Evolutionary conservation across 2,888 invertebrate genomes (phyloP).

Genomic region (Antitype chi): DNA sequence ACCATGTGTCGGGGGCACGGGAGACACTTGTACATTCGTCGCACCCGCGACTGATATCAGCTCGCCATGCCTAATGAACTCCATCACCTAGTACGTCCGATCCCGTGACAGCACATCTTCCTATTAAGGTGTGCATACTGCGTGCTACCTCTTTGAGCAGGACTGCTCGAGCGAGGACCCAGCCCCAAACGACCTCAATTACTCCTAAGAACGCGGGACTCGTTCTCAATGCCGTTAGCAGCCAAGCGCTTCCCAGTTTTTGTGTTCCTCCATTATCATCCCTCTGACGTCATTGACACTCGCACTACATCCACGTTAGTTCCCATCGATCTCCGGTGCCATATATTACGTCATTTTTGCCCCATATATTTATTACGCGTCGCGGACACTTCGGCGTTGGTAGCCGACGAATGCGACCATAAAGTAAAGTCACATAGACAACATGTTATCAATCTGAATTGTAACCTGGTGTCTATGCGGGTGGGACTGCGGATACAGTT

Average conservation of each 20-base stretch:
- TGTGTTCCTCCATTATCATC: conserved; percentile 14
- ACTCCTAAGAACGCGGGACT: not conserved
- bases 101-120: no score
- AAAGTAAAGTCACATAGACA: conserved; percentile 53
- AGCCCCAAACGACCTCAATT: no score
- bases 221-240: not conserved
- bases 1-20: no score
- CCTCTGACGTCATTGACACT: conserved; percentile 8
- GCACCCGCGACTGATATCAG: no score
- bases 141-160: no score
- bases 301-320: conserved; percentile 34
- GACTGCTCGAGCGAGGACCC: no score
- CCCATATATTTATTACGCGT: conserved; percentile 54
- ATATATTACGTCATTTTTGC: conserved; percentile 61
- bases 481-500: conserved; percentile 22
- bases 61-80: no score
- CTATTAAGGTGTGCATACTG: no score
- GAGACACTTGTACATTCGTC: no score
- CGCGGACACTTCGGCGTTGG: conserved; percentile 42
- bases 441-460: conserved; percentile 52
- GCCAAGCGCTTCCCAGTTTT: conserved; percentile 4
- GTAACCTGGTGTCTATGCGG: conserved; percentile 47
- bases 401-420: conserved; percentile 42
- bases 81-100: no score
- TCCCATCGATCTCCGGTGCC: conserved; percentile 55